Base-by-base conservation (phyloP, 2,797 vertebrate species). In the Delichon dasypus region DNA sequence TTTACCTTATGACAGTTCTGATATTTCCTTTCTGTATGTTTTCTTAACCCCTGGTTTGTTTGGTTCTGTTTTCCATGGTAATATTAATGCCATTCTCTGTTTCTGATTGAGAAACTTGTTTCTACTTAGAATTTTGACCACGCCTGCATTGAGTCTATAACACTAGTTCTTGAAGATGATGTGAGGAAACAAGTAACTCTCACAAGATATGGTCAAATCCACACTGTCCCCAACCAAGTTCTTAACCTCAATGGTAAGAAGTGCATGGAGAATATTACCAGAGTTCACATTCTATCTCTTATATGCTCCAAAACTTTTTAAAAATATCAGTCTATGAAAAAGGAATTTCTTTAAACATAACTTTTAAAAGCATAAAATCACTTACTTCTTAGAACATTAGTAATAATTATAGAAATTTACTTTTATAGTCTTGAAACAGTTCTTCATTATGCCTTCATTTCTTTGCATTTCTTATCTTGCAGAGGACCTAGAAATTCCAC, bases 61-160 rank as follows among this genome's bases (percentile, higher is more conserved):
- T 61, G 15, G 1, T 79, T 92, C 68, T 83, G 4, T 32, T 85
- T 90, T 90, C n/a, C 29, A 32, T 40, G 44, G 32, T 73, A 72
- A 23, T 81, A 47, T 71, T 60, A 71, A 48, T 45, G 20, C 44
- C 8, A 64, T 81, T 61, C 7, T 21, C 23, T 66, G 3, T 79
- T 92, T 93, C 64, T 95, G n/a, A 77, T 76, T 68, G n/a, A 82
- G 47, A 92, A 81, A 90, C 25, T 90, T 85, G 13, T 95, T 93
- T 96, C 95, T 68, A 3, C 86, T 73, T 93, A 98, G 98, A 98
- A 98, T 36, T 97, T 99, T 97, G 98, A 99, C 89, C 98, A 99
- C n/a, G 97, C 98, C 85, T 99, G 99, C 96, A 98, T 99, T 95
- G 99, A 99, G 93, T 99, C 99, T 29, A 85, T 99, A 97, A 99